These are phyloP conservation scores for Zaprionus taronus DNA, from an alignment of 1,140 invertebrate genomes.

Conservation along the genomic window DNA sequence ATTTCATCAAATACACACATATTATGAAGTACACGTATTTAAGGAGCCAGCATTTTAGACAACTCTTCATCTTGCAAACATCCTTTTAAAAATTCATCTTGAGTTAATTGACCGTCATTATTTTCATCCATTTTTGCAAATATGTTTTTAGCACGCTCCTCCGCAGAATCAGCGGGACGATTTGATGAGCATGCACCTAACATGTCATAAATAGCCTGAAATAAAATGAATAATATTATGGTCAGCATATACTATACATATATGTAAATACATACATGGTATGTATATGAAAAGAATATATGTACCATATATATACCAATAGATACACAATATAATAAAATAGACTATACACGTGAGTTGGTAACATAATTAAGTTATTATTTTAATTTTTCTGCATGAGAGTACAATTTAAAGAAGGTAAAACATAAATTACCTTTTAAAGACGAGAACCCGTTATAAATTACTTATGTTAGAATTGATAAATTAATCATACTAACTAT, in stretches of 20 bases:
- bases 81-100: slow-evolving; percentile 99
- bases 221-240: slow-evolving; percentile 3
- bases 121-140: slow-evolving; percentile 99
- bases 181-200: slow-evolving; percentile 97
- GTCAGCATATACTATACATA: neutral
- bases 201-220: slow-evolving; percentile 99
- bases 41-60: slow-evolving; percentile 97
- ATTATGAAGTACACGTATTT: slow-evolving; percentile 86
- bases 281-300: neutral
- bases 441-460: too few relatives aligned
- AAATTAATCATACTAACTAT: too few relatives aligned
- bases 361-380: too few relatives aligned
- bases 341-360: too few relatives aligned
- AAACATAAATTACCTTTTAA: too few relatives aligned
- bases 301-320: neutral
- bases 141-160: slow-evolving; percentile 98
- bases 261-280: neutral
- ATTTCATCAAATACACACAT: slow-evolving; percentile 83
- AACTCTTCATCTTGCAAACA: slow-evolving; percentile 99
- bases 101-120: slow-evolving; percentile 98
- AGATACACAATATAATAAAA: too few relatives aligned
- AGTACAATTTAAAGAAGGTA: too few relatives aligned
- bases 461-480: too few relatives aligned
- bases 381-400: too few relatives aligned
- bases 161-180: slow-evolving; percentile 95